Evolutionary conservation across 2,888 invertebrate genomes (phyloP).

Genomic region (Ochlodes sylvanus): DNA sequence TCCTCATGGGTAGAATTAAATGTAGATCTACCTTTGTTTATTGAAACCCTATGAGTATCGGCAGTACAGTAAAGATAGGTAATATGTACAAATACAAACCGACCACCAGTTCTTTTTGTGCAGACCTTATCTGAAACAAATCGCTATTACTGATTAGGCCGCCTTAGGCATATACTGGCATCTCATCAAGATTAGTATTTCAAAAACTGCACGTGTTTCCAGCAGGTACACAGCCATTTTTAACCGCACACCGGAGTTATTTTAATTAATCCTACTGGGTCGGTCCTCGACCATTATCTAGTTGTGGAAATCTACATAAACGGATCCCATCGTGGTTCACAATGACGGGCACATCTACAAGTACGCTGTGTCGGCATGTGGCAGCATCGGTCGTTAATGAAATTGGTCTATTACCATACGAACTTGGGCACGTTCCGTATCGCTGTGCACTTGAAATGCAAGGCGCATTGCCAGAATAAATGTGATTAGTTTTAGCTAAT

Average conservation of each 20-base stretch:
- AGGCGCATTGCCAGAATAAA: not conserved
- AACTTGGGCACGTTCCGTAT: conserved; percentile 20
- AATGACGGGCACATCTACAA: conserved; percentile 53
- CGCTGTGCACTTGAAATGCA: conserved; percentile 1
- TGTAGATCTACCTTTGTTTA: too few relatives aligned
- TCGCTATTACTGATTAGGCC: too few relatives aligned
- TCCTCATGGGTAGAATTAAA: too few relatives aligned
- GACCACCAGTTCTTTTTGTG: too few relatives aligned
- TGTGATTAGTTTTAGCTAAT: too few relatives aligned
- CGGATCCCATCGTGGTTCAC: conserved; percentile 51
- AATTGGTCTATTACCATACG: conserved; percentile 64
- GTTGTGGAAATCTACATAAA: conserved; percentile 57
- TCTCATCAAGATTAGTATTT: too few relatives aligned
- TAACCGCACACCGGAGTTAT: not conserved
- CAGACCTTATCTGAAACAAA: too few relatives aligned
- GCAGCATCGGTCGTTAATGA: conserved; percentile 60
- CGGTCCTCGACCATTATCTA: conserved; percentile 17
- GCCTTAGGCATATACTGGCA: too few relatives aligned
- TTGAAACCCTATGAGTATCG: too few relatives aligned
- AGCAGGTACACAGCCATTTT: not conserved
- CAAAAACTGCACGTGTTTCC: not conserved
- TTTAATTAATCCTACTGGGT: conserved; percentile 22
- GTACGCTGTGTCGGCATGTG: conserved; percentile 51
- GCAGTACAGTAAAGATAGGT: too few relatives aligned
- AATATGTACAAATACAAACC: too few relatives aligned